These are phyloP conservation scores for Leptinotarsa undecemlineata DNA, from an alignment of 1,140 invertebrate species.

Conservation along the genomic window DNA sequence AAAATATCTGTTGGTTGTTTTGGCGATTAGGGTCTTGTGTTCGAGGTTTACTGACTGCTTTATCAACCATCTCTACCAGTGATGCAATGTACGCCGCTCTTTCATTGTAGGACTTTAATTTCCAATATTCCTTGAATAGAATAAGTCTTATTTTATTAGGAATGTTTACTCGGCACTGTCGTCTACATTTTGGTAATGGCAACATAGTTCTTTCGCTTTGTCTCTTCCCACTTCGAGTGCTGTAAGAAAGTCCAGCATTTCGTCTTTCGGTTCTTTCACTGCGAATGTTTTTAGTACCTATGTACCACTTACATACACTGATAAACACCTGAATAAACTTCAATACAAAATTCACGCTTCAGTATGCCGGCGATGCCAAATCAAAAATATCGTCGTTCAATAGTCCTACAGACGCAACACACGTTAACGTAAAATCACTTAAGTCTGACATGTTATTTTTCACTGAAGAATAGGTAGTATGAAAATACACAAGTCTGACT, in stretches of 20 bases:
- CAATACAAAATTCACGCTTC: no score
- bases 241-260: not conserved
- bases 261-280: not conserved
- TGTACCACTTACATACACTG: no score
- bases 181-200: not conserved
- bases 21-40: not conserved
- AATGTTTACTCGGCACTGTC: not conserved
- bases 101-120: not conserved
- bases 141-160: no score
- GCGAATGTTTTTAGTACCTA: not conserved
- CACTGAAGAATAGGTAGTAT: not conserved
- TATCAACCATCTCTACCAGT: not conserved
- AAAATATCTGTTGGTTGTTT: not conserved
- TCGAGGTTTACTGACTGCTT: not conserved
- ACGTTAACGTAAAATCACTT: slow-evolving; percentile 7
- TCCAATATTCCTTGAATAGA: not conserved
- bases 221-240: slow-evolving; percentile 1
- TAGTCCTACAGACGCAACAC: not conserved
- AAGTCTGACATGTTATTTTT: not conserved
- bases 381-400: not conserved
- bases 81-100: not conserved
- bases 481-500: not conserved
- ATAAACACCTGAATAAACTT: no score
- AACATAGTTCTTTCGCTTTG: not conserved
- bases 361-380: no score